phyloP scores from a whole-genome alignment of 2,888 invertebrate genomes.

The Aspidiotus destructor region DNA sequence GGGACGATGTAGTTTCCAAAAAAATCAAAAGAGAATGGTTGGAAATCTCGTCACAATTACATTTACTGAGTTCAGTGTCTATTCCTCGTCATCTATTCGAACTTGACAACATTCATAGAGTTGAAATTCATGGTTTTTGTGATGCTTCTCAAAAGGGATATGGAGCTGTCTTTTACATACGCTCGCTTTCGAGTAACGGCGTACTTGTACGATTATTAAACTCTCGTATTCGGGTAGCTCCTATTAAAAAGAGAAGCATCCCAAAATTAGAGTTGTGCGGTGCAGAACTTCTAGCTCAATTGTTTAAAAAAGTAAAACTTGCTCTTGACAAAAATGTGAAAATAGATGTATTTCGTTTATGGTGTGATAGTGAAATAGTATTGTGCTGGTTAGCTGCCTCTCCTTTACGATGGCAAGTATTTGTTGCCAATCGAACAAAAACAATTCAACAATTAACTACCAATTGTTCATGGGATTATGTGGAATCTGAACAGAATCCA shows the following conservation, averaged over 20 bases:
- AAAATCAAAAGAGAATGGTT: not conserved
- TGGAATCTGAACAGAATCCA: not conserved
- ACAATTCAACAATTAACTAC: not conserved
- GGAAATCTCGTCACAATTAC: not conserved
- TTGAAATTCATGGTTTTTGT: not conserved
- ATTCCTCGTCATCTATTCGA: not conserved
- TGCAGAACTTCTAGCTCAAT: not conserved
- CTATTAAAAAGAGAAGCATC: not conserved
- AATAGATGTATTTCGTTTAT: no score
- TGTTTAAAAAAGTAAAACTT: not conserved
- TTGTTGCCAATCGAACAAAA: not conserved
- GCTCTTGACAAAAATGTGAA: not conserved
- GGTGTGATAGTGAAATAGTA: not conserved
- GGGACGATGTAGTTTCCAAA: not conserved
- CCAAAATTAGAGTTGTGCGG: not conserved
- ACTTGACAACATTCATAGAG: not conserved
- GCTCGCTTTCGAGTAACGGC: not conserved
- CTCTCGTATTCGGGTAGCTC: not conserved
- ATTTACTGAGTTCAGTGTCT: not conserved
- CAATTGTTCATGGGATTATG: not conserved
- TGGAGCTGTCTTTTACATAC: not conserved
- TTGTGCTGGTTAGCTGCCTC: not conserved
- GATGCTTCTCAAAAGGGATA: not conserved
- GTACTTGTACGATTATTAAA: not conserved
- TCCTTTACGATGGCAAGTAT: not conserved